These are phyloP conservation scores for Oxycera nigricornis DNA, from an alignment of 2,888 invertebrate species.

Conservation along the genomic window DNA sequence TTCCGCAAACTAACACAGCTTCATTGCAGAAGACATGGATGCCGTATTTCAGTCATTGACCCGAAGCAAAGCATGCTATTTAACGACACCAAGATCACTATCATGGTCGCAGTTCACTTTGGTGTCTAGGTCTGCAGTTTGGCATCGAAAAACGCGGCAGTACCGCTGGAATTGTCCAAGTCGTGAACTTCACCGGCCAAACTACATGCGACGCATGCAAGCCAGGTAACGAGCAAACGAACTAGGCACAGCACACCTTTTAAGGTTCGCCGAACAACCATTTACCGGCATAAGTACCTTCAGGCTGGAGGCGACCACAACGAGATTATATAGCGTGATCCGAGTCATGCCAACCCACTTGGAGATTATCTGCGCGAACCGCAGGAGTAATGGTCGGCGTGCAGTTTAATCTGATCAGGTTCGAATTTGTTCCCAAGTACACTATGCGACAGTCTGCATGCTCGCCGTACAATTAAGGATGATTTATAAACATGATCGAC, in stretches of 20 bases:
- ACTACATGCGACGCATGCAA: not conserved
- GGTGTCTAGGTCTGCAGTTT: conserved; percentile 2
- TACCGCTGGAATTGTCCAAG: not conserved
- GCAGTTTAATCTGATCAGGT: not conserved
- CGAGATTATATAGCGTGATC: not conserved
- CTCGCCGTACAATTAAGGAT: too few species aligned
- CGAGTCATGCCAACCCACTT: not conserved
- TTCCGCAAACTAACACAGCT: too few species aligned
- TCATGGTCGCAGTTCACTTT: not conserved
- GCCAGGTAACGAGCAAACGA: not conserved
- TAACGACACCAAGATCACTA: conserved; percentile 27
- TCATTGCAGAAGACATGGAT: too few species aligned
- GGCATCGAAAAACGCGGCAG: not conserved
- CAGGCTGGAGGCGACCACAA: not conserved
- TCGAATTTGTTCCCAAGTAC: not conserved
- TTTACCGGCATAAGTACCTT: not conserved
- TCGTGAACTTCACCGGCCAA: not conserved
- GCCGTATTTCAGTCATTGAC: not conserved
- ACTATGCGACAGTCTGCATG: not conserved
- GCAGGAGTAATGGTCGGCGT: not conserved
- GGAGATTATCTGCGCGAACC: not conserved
- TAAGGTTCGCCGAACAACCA: conserved; percentile 4
- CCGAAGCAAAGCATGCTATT: conserved; percentile 1
- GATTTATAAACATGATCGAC: conserved; percentile 9
- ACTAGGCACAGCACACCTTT: not conserved